Percentiles rank a stretch among this genome's conserved stretches.
These are phyloP conservation scores for Halcyon malimbica DNA, from an alignment of 2,113 vertebrate species.

Conservation along the genomic window DNA sequence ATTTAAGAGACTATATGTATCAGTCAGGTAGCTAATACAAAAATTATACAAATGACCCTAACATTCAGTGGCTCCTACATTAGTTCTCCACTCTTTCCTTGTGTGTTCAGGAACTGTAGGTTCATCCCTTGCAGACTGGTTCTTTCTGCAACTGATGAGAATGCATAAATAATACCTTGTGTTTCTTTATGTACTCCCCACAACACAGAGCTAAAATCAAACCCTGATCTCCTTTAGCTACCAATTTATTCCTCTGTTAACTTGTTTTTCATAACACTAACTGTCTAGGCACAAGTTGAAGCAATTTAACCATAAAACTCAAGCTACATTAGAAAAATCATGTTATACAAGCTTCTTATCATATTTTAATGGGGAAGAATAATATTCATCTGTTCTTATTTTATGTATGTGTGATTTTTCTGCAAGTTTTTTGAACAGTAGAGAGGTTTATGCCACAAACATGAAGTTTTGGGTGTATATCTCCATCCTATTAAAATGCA, in stretches of 20 bases:
- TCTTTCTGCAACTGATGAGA: not conserved
- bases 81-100: not conserved
- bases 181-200: not conserved
- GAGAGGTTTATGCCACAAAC: not conserved
- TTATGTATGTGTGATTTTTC: not conserved
- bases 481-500: not conserved
- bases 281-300: not conserved
- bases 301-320: not conserved
- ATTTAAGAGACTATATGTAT: not conserved
- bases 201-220: not conserved
- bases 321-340: not conserved
- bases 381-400: not conserved
- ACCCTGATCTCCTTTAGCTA: not conserved
- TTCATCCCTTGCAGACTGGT: not conserved
- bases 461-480: not conserved
- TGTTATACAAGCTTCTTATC: not conserved
- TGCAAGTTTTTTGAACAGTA: not conserved
- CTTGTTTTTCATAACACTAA: not conserved
- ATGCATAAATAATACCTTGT: not conserved
- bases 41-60: not conserved
- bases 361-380: not conserved
- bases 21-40: not conserved
- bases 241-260: not conserved
- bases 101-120: not conserved
- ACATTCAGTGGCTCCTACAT: not conserved